phyloP scores from a whole-genome alignment of 2,113 vertebrate genomes.

The Synchiropus splendidus region DNA sequence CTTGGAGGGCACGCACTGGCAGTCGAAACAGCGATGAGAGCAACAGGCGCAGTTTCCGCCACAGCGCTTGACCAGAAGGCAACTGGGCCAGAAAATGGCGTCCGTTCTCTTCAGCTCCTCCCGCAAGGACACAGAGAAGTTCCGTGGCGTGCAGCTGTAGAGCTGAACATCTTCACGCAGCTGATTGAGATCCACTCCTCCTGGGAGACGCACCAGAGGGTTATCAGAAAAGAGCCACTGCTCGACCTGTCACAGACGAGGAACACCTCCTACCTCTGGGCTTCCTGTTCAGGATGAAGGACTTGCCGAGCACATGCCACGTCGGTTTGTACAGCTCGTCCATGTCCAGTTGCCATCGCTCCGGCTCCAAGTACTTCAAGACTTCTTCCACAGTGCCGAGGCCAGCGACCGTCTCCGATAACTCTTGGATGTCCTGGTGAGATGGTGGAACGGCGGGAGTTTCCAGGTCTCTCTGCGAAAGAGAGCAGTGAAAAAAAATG shows the following conservation, averaged over 20 bases:
- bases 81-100: slow-evolving; percentile 94
- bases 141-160: slow-evolving; percentile 94
- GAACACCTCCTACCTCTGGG: slow-evolving; percentile 72
- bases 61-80: slow-evolving; percentile 91
- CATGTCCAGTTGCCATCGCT: slow-evolving; percentile 90
- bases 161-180: slow-evolving; percentile 85
- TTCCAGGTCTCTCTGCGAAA: slow-evolving; percentile 63
- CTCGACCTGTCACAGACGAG: not conserved
- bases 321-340: slow-evolving; percentile 89
- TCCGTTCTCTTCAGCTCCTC: slow-evolving; percentile 92
- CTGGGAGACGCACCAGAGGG: slow-evolving; percentile 35
- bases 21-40: slow-evolving; percentile 81
- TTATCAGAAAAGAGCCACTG: not conserved
- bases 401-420: slow-evolving; percentile 75
- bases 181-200: slow-evolving; percentile 84
- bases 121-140: slow-evolving; percentile 86
- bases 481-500: slow-evolving; percentile 12
- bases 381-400: slow-evolving; percentile 91
- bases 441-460: slow-evolving; percentile 65
- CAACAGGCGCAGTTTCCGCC: slow-evolving; percentile 97
- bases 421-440: slow-evolving; percentile 72
- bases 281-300: slow-evolving; percentile 86
- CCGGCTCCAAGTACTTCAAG: slow-evolving; percentile 93
- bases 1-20: slow-evolving; percentile 83
- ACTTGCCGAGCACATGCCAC: slow-evolving; percentile 89